These are phyloP conservation scores for Protobothrops flavoviridis DNA, from an alignment of 2,113 vertebrate genomes.

Conservation along the genomic window DNA sequence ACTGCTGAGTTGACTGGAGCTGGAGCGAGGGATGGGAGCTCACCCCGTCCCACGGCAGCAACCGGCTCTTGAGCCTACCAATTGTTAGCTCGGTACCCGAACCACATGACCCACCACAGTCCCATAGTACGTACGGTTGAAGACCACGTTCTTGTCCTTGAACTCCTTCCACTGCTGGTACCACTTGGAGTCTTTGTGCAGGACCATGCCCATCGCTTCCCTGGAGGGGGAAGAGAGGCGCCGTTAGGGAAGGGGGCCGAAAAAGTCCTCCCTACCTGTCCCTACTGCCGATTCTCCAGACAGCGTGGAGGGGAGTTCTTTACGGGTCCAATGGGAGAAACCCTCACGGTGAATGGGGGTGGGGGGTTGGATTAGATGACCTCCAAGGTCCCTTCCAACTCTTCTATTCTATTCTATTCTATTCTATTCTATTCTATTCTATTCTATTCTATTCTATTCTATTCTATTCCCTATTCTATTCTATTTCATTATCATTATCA, in stretches of 20 bases:
- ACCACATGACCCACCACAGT: neutral
- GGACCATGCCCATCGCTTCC: constrained; percentile 89
- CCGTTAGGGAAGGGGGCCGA: neutral
- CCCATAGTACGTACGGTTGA: constrained; percentile 83
- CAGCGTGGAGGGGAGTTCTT: neutral
- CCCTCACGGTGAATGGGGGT: neutral
- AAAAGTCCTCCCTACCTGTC: too few relatives aligned
- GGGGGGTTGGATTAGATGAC: too few relatives aligned
- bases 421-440: too few relatives aligned
- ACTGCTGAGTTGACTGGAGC: neutral
- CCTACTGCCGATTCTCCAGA: neutral
- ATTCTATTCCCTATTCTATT: too few relatives aligned
- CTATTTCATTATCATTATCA: too few relatives aligned
- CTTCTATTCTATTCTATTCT: too few relatives aligned
- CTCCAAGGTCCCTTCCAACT: too few relatives aligned
- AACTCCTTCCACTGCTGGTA: constrained; percentile 99
- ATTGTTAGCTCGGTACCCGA: neutral
- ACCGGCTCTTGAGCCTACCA: neutral
- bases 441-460: too few relatives aligned
- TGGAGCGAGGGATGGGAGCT: neutral
- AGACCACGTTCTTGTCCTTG: constrained; percentile 94
- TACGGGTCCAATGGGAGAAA: neutral
- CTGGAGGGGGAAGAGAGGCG: constrained; percentile 56
- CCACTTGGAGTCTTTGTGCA: constrained; percentile 98
- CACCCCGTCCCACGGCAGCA: neutral